Base-by-base conservation (phyloP, 2,113 vertebrate genomes). In the Pundamilia nyererei region DNA sequence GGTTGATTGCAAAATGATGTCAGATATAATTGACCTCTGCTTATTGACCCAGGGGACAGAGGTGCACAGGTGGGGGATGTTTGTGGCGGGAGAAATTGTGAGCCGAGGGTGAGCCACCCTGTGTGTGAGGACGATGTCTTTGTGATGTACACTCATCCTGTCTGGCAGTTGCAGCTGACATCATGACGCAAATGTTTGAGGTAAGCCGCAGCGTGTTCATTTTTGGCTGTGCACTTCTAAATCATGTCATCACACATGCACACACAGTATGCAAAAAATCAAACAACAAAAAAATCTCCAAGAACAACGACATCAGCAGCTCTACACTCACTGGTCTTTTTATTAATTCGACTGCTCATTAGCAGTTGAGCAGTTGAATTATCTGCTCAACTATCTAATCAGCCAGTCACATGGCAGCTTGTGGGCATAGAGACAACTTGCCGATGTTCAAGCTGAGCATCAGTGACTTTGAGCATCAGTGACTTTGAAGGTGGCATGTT, bases 21-120 rank as follows among this genome's bases (percentile, higher is more conserved):
- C 90, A 90, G 85, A 80, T 51, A 90, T 95, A 81, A 94, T 93
- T 89, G 86, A 92, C 85, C 87, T 93, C 60, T 80, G 60, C 79
- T 83, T 94, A 94, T 95, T 91, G 94, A 96, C 95, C 84, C 65
- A 70, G 10, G 38, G 79, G 86, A 49, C 60, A 79, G 86, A 86
- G 87, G 79, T 82, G 54, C 51, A 55, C 31, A 15, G 17, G 75
- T 68, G 91, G 84, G 79, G 87, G 89, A 62, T 85, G 87, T 65
- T 79, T 65, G 21, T 21, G 21, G 21, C 21, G 21, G 21, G 21
- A 21, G 84, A 86, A 54, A 24, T 26, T 86, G 70, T 35, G 75
- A 80, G 21, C 35, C 0, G 19, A 60, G 10, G 5, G 60, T 17
- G 24, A 47, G 3, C 11, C 56, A 40, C 38, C 19, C 10, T 10